Base-by-base conservation (phyloP, 2,888 invertebrate species). In the Exocentrus adspersus region DNA sequence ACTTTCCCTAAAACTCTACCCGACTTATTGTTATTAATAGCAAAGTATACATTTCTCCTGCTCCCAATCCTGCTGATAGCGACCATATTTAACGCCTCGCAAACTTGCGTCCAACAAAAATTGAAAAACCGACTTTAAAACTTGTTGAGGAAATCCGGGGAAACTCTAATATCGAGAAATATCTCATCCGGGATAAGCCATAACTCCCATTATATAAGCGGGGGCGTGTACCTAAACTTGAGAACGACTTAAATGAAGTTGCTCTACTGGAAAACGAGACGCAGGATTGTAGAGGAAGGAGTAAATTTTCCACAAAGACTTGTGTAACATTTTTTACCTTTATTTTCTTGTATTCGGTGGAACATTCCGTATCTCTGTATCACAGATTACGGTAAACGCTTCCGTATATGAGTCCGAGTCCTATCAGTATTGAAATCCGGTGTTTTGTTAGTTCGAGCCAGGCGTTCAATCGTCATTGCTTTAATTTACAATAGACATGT, bases 221-320 rank as follows among this genome's bases (percentile, higher is more conserved):
- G 52, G 24, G 37, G 37, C 12, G 54, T 54, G 54, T 56, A 56
- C 46, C 45, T 21, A 45, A 54, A 56, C 45, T 56, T 45, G 28
- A n/a, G 32, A 56, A 51, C 30, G 28, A 32, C 28, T 32, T 51
- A 51, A 30, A 56, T 56, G 41, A 54, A 56, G 30, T 45, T 32
- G 30, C 12, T 56, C 14, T 12, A 17, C 30, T 45, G 45, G 45
- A 56, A 56, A 45, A 56, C 32, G 51, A 42, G 17, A 24, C 19
- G 28, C 46, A n/a, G n/a, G n/a, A n/a, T n/a, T n/a, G n/a, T n/a
- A n/a, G n/a, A n/a, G n/a, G n/a, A n/a, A n/a, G n/a, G n/a, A n/a
- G n/a, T n/a, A n/a, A n/a, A n/a, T n/a, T n/a, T n/a, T n/a, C n/a
- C n/a, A n/a, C n/a, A n/a, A n/a, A n/a, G n/a, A n/a, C n/a, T n/a